Base-by-base conservation (phyloP, 2,888 invertebrate species). In the Priocnemis perturbator region DNA sequence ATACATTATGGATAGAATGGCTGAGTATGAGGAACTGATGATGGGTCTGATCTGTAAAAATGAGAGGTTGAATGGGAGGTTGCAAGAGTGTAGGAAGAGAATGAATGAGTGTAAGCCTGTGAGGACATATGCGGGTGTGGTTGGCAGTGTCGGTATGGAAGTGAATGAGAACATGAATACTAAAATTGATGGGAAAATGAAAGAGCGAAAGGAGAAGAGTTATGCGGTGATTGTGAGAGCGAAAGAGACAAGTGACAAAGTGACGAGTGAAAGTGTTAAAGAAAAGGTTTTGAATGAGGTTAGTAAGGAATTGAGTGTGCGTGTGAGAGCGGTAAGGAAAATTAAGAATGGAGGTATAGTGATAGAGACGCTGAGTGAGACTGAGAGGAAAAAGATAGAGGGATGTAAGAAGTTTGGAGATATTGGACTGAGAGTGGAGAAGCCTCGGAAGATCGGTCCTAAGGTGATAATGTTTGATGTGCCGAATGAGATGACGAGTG, bases 401-500 rank as follows among this genome's bases (percentile, higher is more conserved):
- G 20, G 30, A 9, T 67, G 59, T n/a, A n/a, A 47, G 14, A 61
- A 30, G n/a, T 56, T 67, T 57, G 44, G 23, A 0, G 45, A 50
- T 0, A 11, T 61, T 1, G 61, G 59, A 0, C 5, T 67, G 7
- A 47, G 45, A 21, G 59, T 59, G 0, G 67, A 63, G 4, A 0
- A 21, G 5, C 59, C 55, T 0, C 45, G 17, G 14, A 63, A 53
- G 15, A 26, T 67, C 0, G 55, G 53, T 0, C 59, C 50, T 1
- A 59, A 63, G 20, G 19, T 67, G 0, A 50, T 67, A 5, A 14
- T 61, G 0, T 67, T 19, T n/a, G 57, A 67, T 37, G 52, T 59
- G 15, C 26, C 52, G 11, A 61, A 53, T 17, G 58, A 58, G 4
- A 52, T 61, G 23, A 45, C 23, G 0, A 47, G 14, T 15, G 61